phyloP scores from a whole-genome alignment of 2,797 vertebrate species.

The Avahi laniger region DNA sequence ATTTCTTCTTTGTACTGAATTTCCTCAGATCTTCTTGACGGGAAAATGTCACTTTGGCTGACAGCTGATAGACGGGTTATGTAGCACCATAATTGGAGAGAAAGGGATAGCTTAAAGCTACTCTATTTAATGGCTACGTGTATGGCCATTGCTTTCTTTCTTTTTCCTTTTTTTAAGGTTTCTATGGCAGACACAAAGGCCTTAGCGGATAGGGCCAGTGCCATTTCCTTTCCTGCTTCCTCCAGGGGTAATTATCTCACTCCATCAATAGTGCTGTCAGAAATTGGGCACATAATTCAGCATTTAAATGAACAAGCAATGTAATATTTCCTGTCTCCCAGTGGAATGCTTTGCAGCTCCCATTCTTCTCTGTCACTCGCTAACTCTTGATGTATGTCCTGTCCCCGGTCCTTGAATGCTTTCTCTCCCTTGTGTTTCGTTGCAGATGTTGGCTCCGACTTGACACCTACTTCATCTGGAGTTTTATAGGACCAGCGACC shows the following conservation, averaged over 20 bases:
- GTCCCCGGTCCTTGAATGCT: constrained; percentile 84
- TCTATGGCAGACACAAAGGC: constrained; percentile 72
- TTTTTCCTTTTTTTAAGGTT: constrained; percentile 24
- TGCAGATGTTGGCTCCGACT: constrained; percentile 98
- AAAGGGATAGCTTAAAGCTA: constrained; percentile 75
- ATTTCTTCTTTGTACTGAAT: constrained; percentile 80
- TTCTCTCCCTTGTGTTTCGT: constrained; percentile 84
- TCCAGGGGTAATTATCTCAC: constrained; percentile 86
- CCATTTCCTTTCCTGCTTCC: constrained; percentile 78
- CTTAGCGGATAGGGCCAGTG: constrained; percentile 76
- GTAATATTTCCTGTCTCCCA: constrained; percentile 88
- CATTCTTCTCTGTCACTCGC: constrained; percentile 89
- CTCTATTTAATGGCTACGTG: constrained; percentile 60
- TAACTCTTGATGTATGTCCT: constrained; percentile 87
- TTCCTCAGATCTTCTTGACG: constrained; percentile 76
- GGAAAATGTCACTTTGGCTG: constrained; percentile 76
- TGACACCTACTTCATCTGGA: constrained; percentile 99
- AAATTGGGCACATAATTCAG: constrained; percentile 86
- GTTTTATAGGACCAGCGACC: constrained; percentile 99
- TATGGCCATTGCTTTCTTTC: constrained; percentile 41
- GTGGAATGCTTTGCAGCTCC: constrained; percentile 83
- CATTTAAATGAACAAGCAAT: constrained; percentile 86
- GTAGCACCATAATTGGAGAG: constrained; percentile 72
- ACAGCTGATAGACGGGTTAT: constrained; percentile 80
- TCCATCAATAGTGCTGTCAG: constrained; percentile 84